phyloP scores from a whole-genome alignment of 37 sponge, comb jelly and placozoan genomes.

The Cliona cf. orientalis region DNA sequence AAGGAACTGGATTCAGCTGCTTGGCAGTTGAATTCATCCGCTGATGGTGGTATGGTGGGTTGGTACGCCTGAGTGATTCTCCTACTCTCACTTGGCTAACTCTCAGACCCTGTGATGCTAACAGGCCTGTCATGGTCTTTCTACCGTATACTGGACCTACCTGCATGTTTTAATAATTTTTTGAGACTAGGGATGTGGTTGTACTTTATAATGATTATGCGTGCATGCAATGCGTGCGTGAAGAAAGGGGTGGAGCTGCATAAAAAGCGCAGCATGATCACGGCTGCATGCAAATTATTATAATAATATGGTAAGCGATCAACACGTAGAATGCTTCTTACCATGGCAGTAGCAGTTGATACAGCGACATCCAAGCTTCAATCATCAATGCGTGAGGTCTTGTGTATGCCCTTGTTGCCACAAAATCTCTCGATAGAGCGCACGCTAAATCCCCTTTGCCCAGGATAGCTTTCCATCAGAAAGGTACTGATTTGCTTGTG shows the following conservation, averaged over 20 bases:
- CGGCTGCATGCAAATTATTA: background rate
- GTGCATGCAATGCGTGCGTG: too few relatives aligned
- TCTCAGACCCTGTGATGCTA: conserved; percentile 29
- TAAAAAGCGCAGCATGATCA: too few relatives aligned
- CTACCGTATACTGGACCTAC: conserved; percentile 61
- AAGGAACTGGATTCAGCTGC: conserved; percentile 30
- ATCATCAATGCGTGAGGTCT: background rate
- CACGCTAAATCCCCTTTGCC: too few relatives aligned
- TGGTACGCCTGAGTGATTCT: conserved; percentile 13
- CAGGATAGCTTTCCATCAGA: too few relatives aligned
- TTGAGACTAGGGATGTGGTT: too few relatives aligned
- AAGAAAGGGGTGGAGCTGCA: too few relatives aligned
- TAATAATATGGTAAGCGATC: background rate
- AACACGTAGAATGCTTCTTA: background rate
- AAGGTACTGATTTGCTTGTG: too few relatives aligned
- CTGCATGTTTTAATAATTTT: too few relatives aligned
- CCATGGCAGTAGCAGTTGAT: background rate
- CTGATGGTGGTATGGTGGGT: conserved; percentile 39
- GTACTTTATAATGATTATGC: too few relatives aligned
- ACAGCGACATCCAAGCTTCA: background rate
- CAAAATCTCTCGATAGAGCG: conserved; percentile 1
- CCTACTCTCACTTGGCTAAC: conserved; percentile 44
- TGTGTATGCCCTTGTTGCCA: background rate
- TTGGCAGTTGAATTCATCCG: conserved; percentile 17
- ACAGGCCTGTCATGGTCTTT: conserved; percentile 58